phyloP scores from a whole-genome alignment of 2,888 invertebrate species.

The Pterostichus niger region DNA sequence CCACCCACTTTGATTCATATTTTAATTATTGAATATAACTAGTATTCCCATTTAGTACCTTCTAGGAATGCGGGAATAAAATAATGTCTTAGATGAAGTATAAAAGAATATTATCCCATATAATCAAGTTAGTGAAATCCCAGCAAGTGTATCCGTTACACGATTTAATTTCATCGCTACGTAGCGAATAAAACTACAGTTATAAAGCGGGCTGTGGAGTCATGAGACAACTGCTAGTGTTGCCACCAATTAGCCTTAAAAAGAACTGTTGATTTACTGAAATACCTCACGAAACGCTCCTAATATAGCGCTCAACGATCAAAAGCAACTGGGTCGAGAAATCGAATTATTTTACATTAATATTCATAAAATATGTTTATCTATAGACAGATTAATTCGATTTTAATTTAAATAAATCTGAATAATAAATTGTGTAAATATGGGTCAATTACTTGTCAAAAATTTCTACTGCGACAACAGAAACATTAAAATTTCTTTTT shows the following conservation, averaged over 20 bases:
- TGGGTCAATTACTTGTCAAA: background rate
- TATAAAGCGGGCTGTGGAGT: constrained; percentile 1
- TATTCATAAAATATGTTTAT: background rate
- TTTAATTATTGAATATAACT: background rate
- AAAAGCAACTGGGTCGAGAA: constrained; percentile 14
- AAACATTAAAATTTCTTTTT: constrained; percentile 4
- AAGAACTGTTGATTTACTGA: constrained; percentile 4
- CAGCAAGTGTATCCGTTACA: constrained; percentile 50
- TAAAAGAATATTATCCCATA: constrained; percentile 1
- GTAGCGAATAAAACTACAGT: constrained; percentile 55
- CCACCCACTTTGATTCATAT: background rate
- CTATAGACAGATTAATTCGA: background rate
- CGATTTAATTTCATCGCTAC: constrained; percentile 31
- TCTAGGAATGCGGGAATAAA: background rate
- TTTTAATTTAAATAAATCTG: background rate
- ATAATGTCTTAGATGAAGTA: background rate
- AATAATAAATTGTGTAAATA: background rate
- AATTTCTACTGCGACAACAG: background rate
- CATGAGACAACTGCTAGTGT: constrained; percentile 25
- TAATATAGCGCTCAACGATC: background rate
- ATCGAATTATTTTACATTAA: constrained; percentile 1
- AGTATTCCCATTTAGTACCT: background rate
- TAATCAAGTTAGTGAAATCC: constrained; percentile 32
- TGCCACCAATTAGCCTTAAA: constrained; percentile 55
- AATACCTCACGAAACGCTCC: constrained; percentile 6